Percentiles rank a stretch among this genome's conserved stretches.
Evolutionary conservation across 2,797 vertebrate species (phyloP).

Genomic region (Perodicticus potto): DNA sequence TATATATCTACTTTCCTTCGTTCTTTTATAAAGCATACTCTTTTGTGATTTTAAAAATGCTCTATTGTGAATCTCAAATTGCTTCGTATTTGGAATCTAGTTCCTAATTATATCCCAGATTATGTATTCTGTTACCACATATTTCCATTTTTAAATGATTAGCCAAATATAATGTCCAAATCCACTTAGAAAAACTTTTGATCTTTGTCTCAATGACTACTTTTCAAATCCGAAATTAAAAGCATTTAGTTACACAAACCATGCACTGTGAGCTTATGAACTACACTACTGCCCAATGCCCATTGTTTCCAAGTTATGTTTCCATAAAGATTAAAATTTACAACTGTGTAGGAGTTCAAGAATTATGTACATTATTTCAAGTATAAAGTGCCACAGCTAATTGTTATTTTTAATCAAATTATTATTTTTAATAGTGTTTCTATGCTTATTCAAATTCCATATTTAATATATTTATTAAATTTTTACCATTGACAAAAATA

Average conservation of each 20-base stretch:
- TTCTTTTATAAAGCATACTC: not conserved
- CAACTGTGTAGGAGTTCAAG: not conserved
- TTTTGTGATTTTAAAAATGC: slow-evolving; percentile 7
- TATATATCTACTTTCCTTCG: not conserved
- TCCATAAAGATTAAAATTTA: slow-evolving; percentile 25
- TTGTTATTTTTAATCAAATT: slow-evolving; percentile 52
- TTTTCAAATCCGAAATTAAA: slow-evolving; percentile 58
- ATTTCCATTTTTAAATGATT: slow-evolving; percentile 9
- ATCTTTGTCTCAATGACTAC: slow-evolving; percentile 59
- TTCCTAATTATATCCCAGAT: slow-evolving; percentile 13
- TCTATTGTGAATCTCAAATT: not conserved
- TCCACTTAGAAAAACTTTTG: slow-evolving; percentile 52
- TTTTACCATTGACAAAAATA: slow-evolving; percentile 47
- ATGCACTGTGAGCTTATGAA: not conserved
- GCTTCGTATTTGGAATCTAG: slow-evolving; percentile 11
- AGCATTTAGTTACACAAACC: slow-evolving; percentile 39
- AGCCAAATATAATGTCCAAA: slow-evolving; percentile 27
- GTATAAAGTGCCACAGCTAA: not conserved
- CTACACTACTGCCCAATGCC: not conserved
- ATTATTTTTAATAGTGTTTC: slow-evolving; percentile 23
- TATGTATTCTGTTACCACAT: not conserved
- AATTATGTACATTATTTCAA: slow-evolving; percentile 42
- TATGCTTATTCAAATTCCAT: not conserved
- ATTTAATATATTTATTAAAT: not conserved
- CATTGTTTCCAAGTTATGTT: slow-evolving; percentile 32